These are phyloP conservation scores for Echinops telfairi DNA, from an alignment of 2,113 vertebrate genomes.

Conservation along the genomic window DNA sequence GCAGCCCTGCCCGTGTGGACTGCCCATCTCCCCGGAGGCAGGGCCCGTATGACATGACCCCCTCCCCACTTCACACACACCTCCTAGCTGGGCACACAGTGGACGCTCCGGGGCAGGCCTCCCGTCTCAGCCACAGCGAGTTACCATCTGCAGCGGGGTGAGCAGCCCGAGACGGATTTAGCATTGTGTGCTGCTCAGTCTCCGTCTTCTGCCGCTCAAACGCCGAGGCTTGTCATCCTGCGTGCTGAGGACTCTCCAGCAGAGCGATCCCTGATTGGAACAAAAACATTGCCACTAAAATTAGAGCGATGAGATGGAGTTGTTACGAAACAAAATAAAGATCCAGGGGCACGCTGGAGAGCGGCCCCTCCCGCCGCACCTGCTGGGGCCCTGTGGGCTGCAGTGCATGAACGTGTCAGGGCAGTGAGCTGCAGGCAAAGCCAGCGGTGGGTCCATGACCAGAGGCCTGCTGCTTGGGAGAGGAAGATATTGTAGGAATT, in stretches of 20 bases:
- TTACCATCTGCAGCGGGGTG: not conserved
- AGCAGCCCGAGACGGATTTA: slow-evolving; percentile 53
- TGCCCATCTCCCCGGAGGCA: not conserved
- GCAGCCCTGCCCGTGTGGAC: fast-evolving
- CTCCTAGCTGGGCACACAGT: fast-evolving
- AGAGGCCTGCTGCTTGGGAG: not conserved
- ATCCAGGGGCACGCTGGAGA: slow-evolving; percentile 36
- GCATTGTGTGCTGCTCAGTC: slow-evolving; percentile 56
- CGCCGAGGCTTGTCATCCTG: slow-evolving; percentile 62
- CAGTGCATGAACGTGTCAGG: too few relatives aligned
- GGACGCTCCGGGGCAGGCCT: not conserved
- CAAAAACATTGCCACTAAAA: slow-evolving; percentile 75
- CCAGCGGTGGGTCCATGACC: too few relatives aligned
- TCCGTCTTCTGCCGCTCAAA: slow-evolving; percentile 46
- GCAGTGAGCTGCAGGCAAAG: too few relatives aligned
- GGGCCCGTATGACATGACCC: not conserved
- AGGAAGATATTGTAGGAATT: not conserved
- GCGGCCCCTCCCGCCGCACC: not conserved
- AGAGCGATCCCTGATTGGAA: slow-evolving; percentile 69
- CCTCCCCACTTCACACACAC: fast-evolving
- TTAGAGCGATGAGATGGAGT: slow-evolving; percentile 69
- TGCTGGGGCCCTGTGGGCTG: too few relatives aligned
- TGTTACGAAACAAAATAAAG: slow-evolving; percentile 69
- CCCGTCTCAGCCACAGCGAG: not conserved
- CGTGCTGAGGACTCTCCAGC: slow-evolving; percentile 64